Conservation (phyloP, 2,113 vertebrate genomes). For the Stomatorhinus ivindoensis region DNA sequence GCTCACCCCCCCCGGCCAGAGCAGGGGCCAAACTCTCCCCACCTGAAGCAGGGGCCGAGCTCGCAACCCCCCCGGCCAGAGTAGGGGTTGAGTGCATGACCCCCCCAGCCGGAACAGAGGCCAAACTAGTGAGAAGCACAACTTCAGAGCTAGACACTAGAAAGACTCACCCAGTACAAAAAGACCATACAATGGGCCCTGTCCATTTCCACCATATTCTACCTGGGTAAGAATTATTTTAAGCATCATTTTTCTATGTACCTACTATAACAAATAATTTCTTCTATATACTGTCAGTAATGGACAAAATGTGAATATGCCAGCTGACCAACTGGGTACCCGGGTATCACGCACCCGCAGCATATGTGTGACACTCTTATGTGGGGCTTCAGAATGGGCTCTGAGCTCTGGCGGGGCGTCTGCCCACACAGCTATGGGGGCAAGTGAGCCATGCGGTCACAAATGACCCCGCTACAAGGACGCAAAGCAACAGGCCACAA, state of each 20-base stretch:
- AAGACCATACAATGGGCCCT: not conserved
- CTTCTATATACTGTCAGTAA: not conserved
- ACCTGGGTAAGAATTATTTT: not conserved
- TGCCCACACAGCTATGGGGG: not conserved
- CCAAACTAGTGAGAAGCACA: not conserved
- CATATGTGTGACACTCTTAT: not conserved
- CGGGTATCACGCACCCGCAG: not conserved
- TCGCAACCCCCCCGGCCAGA: not conserved
- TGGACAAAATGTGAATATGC: not conserved
- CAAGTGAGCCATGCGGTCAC: not conserved
- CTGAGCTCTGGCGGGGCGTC: not conserved
- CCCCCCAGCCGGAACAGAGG: not conserved
- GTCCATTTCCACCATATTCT: not conserved
- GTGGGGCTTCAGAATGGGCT: not conserved
- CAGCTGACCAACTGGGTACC: not conserved
- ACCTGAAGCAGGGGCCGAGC: too few species aligned
- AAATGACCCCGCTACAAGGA: not conserved
- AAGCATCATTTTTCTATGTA: not conserved
- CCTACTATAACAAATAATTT: not conserved
- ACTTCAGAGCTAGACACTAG: not conserved
- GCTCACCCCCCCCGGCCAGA: not conserved
- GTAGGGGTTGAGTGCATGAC: not conserved
- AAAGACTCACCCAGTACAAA: not conserved
- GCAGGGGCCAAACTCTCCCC: too few species aligned
- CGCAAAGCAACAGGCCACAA: not conserved